Base-by-base conservation (phyloP, 2,888 invertebrate species). In the Pammene aurita region DNA sequence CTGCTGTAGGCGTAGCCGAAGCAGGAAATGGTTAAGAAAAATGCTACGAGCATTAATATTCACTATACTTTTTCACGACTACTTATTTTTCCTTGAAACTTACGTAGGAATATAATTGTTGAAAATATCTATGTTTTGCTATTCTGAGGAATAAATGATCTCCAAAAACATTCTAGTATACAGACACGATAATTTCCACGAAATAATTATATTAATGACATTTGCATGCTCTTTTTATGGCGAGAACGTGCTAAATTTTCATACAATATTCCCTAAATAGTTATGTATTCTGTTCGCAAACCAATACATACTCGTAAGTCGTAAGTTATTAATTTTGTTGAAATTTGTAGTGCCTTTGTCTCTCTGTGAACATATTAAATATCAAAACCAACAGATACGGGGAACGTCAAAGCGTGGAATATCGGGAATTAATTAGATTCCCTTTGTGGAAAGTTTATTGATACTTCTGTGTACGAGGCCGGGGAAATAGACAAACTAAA, bases 331-430 rank as follows among this genome's bases (percentile, higher is more conserved):
- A 48, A 48, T 48, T 48, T 16, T n/a, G 60, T 35, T 35, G 35
- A 13, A 48, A 60, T 35, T 46, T 42, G 34, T 26, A 58, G 26
- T 60, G 18, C 18, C 58, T 58, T 44, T 44, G 46, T 60, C 7
- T 35, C 60, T 46, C 46, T 60, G 60, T n/a, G 35, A 9, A 14
- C 10, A 60, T 60, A 60, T 60, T 46, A 11, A 60, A 60, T 48
- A 60, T 60, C 60, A 48, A 60, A 60, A 34, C 35, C 46, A 35
- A 7, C 60, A 48, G 35, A 48, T 35, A 48, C 56, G 16, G 26
- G 14, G 26, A 10, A 58, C 58, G 44, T 46, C 58, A 58, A 60
- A 60, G 60, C 34, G 34, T n/a, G 9, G 26, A 42, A 46, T 60
- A 48, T 48, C 48, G 9, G 60, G 46, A 48, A 48, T 35, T 11